phyloP scores from a whole-genome alignment of 2,797 vertebrate genomes.

The Poecile montanus region DNA sequence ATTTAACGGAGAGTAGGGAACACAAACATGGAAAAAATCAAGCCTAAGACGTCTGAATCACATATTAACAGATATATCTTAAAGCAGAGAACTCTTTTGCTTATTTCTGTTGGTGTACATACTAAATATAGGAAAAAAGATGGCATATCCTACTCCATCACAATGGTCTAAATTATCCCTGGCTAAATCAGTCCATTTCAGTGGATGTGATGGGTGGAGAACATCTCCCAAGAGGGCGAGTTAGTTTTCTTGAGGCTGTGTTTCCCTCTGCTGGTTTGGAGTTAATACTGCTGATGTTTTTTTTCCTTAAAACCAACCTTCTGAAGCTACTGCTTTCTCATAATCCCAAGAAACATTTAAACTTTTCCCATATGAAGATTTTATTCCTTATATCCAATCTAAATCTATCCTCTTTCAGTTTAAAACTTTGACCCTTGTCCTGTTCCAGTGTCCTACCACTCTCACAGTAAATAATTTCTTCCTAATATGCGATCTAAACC shows the following conservation, averaged over 20 bases:
- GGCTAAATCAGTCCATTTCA: neutral
- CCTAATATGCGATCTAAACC: neutral
- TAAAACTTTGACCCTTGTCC: neutral
- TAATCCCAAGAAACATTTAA: neutral
- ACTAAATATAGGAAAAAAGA: neutral
- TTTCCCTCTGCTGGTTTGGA: slow-evolving; percentile 57
- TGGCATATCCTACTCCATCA: neutral
- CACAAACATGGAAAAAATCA: neutral
- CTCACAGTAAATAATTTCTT: neutral
- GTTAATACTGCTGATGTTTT: neutral
- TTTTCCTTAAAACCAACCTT: neutral
- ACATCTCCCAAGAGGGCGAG: neutral
- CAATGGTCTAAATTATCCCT: neutral
- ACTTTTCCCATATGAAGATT: neutral
- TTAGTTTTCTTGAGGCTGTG: neutral
- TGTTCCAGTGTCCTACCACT: neutral
- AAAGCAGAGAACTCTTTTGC: neutral
- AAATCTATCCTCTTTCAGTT: neutral
- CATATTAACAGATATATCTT: neutral
- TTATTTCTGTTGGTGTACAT: neutral
- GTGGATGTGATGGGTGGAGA: neutral
- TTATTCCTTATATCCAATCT: neutral
- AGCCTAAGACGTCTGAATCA: neutral
- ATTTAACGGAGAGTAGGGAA: neutral
- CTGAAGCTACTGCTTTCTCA: neutral